A percentile compares a stretch with the other conserved stretches of the same genome.
Conservation (phyloP, 2,888 invertebrate species). For the Esperia sulphurella region DNA sequence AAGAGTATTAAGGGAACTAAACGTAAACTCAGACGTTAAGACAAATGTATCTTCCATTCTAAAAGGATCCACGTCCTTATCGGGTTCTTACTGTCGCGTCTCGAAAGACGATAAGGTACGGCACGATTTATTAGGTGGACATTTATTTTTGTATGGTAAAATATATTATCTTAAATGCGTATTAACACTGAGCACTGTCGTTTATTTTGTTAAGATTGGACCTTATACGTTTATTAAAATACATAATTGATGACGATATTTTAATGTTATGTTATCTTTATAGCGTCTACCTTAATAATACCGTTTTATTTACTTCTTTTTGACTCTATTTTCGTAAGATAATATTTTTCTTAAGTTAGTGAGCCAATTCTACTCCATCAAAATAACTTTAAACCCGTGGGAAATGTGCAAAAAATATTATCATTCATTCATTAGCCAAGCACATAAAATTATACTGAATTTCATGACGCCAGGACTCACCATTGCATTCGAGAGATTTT, state of each 20-base stretch:
- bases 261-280: background rate
- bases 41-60: conserved; percentile 31
- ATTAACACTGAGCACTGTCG: conserved; percentile 71
- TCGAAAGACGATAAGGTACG: conserved; percentile 66
- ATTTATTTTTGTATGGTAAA: conserved; percentile 71
- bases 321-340: too few relatives aligned
- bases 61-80: conserved; percentile 57
- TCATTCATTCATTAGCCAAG: too few relatives aligned
- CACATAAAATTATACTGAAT: too few relatives aligned
- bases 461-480: too few relatives aligned
- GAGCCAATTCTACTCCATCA: too few relatives aligned
- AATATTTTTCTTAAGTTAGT: too few relatives aligned
- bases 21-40: conserved; percentile 46
- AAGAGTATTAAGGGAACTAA: conserved; percentile 24
- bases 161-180: conserved; percentile 78
- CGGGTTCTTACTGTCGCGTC: conserved; percentile 66
- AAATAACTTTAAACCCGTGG: too few relatives aligned
- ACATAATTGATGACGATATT: background rate
- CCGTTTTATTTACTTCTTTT: too few relatives aligned
- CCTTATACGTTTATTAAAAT: conserved; percentile 12
- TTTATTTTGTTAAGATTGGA: conserved; percentile 57
- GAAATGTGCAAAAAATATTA: too few relatives aligned
- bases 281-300: background rate
- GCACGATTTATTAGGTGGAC: conserved; percentile 73
- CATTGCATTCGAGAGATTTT: too few relatives aligned